Evolutionary conservation across 2,113 vertebrate species (phyloP), one percentile per base, ranked within the genome.

Genomic region (Cyprinodon brontotheroides): DNA sequence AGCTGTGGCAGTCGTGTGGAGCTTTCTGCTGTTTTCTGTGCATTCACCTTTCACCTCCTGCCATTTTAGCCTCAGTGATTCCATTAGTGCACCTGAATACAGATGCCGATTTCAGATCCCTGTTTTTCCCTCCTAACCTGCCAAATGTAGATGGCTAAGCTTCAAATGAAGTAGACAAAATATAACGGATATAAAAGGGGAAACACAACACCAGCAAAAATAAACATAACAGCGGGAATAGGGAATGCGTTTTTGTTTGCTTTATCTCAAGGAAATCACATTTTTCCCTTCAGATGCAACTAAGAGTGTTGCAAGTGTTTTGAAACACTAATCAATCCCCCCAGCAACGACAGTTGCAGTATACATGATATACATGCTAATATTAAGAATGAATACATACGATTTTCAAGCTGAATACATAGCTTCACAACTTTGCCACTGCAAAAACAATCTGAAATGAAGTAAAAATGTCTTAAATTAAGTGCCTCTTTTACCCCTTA

Each of bases 51-150:
- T 91, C 89, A 93, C 90, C 91, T 85, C 81, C 88, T 90, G 89
- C 91, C 92, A 93, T 93, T 92, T 92, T 90, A 92, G 91, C 89
- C 91, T 91, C 89, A 91, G 89, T 93, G 91, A 91, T 89, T 93
- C 86, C 89, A 91, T 93, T 90, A 91, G 86, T 85, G 84, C 90
- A 90, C 82, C 89, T 89, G 89, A 89, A 91, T 90, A 90, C 88
- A 91, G 87, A 92, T 87, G 81, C 84, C 60, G 60, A 79, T 67
- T 72, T 80, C 61, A 68, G 70, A 70, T 68, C 69, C 43, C 63
- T 69, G 41, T 81, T 87, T 81, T 84, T 74, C 82, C 77, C n/a
- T 47, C 38, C 38, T 41, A 39, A 83, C 69, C 77, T 76, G 68
- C 69, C 70, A 75, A 68, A 74, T 15, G 63, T 72, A 66, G 80